These are phyloP conservation scores for Volucella bombylans DNA, from an alignment of 2,888 invertebrate genomes.

Conservation along the genomic window DNA sequence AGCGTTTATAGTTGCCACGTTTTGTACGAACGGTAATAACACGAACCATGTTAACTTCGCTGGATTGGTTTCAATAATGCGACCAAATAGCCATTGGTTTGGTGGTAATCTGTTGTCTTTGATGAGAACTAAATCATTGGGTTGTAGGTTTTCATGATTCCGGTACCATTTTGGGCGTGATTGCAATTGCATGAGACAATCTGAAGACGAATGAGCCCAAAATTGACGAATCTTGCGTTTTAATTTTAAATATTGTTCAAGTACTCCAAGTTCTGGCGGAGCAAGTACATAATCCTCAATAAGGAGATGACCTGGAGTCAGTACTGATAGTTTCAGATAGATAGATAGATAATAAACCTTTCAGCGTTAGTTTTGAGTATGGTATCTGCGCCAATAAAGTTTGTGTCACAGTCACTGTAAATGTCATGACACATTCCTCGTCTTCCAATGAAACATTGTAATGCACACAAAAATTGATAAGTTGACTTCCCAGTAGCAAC, in stretches of 20 bases:
- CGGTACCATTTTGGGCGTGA: slow-evolving; percentile 65
- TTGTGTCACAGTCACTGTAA: too few relatives aligned
- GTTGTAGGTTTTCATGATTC: slow-evolving; percentile 33
- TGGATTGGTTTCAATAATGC: neutral
- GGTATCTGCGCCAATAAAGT: too few relatives aligned
- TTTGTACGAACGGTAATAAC: slow-evolving; percentile 47
- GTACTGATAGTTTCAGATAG: too few relatives aligned
- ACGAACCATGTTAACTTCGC: slow-evolving; percentile 47
- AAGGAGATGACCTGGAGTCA: slow-evolving; percentile 10
- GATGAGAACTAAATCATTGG: slow-evolving; percentile 54
- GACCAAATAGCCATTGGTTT: slow-evolving; percentile 54
- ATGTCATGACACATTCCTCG: too few relatives aligned
- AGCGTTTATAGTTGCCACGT: slow-evolving; percentile 43
- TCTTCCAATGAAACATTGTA: too few relatives aligned
- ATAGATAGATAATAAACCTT: slow-evolving; percentile 28
- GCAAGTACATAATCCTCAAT: slow-evolving; percentile 27
- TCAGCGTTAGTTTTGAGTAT: too few relatives aligned
- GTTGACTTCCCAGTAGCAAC: too few relatives aligned
- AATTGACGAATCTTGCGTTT: slow-evolving; percentile 38
- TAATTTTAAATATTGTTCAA: too few relatives aligned
- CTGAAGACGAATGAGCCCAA: slow-evolving; percentile 59
- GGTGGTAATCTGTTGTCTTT: slow-evolving; percentile 57
- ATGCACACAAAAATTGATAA: too few relatives aligned
- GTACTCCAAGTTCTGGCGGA: slow-evolving; percentile 11
- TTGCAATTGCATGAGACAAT: slow-evolving; percentile 69